Evolutionary conservation across 2,113 vertebrate genomes (phyloP).

Genomic region (Orthonyx spaldingii): DNA sequence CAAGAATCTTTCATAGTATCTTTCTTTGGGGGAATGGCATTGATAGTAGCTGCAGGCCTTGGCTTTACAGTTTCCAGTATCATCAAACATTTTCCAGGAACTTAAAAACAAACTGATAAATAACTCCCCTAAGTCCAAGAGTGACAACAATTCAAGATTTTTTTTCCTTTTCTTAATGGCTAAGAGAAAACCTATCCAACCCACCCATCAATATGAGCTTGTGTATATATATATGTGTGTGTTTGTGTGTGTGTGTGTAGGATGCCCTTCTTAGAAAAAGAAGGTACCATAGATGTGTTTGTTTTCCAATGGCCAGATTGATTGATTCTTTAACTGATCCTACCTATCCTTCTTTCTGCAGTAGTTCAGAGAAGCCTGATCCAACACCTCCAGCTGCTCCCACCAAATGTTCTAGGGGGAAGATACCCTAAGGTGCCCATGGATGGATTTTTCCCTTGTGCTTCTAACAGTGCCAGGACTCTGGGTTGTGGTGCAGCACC

Average conservation of each 20-base stretch:
- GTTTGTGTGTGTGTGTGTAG: neutral
- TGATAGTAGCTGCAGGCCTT: neutral
- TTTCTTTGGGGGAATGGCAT: neutral
- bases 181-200: neutral
- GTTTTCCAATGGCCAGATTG: neutral
- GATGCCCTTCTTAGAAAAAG: neutral
- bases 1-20: neutral
- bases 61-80: neutral
- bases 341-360: neutral
- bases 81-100: neutral
- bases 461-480: neutral
- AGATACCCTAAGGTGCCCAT: neutral
- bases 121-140: neutral
- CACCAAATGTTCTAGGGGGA: neutral
- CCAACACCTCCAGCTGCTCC: neutral
- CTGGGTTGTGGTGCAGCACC: neutral
- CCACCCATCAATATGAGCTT: neutral
- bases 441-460: constrained; percentile 49
- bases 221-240: neutral
- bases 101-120: neutral
- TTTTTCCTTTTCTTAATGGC: neutral
- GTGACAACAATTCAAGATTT: neutral
- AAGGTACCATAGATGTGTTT: neutral
- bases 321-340: neutral
- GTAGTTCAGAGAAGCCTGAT: neutral